phyloP scores from a whole-genome alignment of 1,140 invertebrate genomes.

The Drosophila mauritiana region DNA sequence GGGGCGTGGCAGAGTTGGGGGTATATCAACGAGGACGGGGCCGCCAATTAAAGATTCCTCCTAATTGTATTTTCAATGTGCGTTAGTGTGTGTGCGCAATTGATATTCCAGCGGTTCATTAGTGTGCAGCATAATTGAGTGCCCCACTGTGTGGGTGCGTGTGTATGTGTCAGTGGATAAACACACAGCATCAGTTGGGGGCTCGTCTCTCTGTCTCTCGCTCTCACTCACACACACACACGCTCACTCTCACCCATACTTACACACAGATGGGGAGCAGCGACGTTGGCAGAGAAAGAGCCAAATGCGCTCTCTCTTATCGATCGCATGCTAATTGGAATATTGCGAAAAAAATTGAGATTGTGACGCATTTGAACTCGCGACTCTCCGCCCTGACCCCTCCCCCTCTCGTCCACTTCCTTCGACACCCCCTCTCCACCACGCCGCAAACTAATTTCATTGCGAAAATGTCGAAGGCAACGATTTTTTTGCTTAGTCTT shows the following conservation, averaged over 20 bases:
- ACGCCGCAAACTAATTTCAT: conserved; percentile 47
- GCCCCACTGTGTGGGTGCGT: conserved; percentile 24
- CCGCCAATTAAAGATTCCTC: conserved; percentile 68
- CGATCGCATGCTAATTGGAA: conserved; percentile 47
- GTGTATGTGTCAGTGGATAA: conserved; percentile 23
- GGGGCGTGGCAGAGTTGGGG: conserved; percentile 6
- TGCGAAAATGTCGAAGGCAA: conserved; percentile 41
- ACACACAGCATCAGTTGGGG: conserved; percentile 63
- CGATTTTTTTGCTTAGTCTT: conserved; percentile 50
- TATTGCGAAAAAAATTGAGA: conserved; percentile 50
- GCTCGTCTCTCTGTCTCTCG: conserved; percentile 61
- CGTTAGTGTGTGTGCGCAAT: conserved; percentile 10
- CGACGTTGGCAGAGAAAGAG: conserved; percentile 24
- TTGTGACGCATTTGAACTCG: conserved; percentile 67
- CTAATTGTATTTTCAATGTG: conserved; percentile 49
- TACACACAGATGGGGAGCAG: conserved; percentile 1
- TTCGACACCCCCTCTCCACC: conserved; percentile 2
- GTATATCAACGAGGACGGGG: conserved; percentile 54
- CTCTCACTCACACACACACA: conserved; percentile 32
- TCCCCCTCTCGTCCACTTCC: neutral
- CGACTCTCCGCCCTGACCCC: conserved; percentile 27
- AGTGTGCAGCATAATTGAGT: conserved; percentile 52
- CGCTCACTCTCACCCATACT: neutral
- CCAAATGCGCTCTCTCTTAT: conserved; percentile 41
- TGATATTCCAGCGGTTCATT: conserved; percentile 24